Evolutionary conservation across 2,113 vertebrate species (phyloP), one percentile per base, ranked within the genome.

Genomic region (Podarcis cretensis): DNA sequence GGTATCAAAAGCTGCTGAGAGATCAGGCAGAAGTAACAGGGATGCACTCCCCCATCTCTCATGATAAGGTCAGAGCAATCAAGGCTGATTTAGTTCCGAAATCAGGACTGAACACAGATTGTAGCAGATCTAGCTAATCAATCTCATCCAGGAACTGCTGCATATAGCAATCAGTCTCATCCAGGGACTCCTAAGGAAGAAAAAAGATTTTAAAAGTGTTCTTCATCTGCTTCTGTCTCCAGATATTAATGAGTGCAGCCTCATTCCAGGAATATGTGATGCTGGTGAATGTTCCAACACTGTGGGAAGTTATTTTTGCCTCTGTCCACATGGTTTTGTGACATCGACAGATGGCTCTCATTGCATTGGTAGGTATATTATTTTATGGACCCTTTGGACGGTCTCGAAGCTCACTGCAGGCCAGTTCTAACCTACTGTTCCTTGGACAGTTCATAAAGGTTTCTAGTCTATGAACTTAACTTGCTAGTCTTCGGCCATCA

Each of bases 181-280:
- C 48, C 48, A 54, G 48, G 48, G 3, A 54, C 10, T 54, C 48
- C 48, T 54, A 54, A 54, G 48, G 48, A 54, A 54, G 76, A 43
- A 32, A 54, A 71, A 74, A 0, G 4, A 2, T 18, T 1, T 89
- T 7, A 43, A 54, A 83, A 0, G 65, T 12, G 21, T n/a, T 82
- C 9, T 40, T 90, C 65, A 80, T 93, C 81, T 87, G 43, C 75
- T 65, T 94, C 95, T 93, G 95, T 87, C n/a, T 48, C 0, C 69
- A 99, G 99, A 99, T 94, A 96, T 98, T n/a, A 97, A 99, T 63
- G 99, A 99, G 94, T 99, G 99, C 96, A 97, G 97, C 90, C 92
- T 97, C 88, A 96, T 98, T 86, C 94, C 98, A 10, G 98, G 98
- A 57, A 95, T 98, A 83, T 99, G 99, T 91, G 98, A 99, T 35